Conservation (phyloP, 2,888 invertebrate genomes). For the Rotaria sp. region DNA sequence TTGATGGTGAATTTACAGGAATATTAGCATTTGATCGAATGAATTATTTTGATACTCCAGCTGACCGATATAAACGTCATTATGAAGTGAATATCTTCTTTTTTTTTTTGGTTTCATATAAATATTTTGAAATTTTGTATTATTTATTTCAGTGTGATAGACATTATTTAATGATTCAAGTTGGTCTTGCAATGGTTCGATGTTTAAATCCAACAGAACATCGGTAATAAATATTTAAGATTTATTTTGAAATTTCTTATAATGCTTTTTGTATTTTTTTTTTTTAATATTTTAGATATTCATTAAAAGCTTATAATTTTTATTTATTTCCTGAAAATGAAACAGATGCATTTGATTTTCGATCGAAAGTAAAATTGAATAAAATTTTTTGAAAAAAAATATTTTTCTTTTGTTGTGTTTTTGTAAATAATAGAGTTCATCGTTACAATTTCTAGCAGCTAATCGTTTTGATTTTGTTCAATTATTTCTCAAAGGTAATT, state of each 20-base stretch:
- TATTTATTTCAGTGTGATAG: constrained; percentile 47
- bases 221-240: background rate
- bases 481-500: constrained; percentile 14
- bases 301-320: constrained; percentile 50
- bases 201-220: constrained; percentile 47
- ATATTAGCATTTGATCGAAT: constrained; percentile 31
- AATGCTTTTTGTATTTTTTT: constrained; percentile 30
- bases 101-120: background rate
- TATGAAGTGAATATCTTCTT: constrained; percentile 46
- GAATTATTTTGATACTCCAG: constrained; percentile 63
- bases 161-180: constrained; percentile 56
- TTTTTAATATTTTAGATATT: constrained; percentile 45
- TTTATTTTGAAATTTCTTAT: background rate
- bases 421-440: background rate
- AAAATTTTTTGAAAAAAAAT: background rate
- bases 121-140: background rate
- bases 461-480: constrained; percentile 26
- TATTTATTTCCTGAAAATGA: constrained; percentile 48
- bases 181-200: constrained; percentile 57
- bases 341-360: background rate
- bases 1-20: constrained; percentile 38
- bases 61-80: constrained; percentile 55
- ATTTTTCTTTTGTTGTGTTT: background rate
- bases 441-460: constrained; percentile 1
- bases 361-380: background rate